These are phyloP conservation scores for Neotoma lepida DNA, from an alignment of 2,113 vertebrate genomes.

Conservation along the genomic window DNA sequence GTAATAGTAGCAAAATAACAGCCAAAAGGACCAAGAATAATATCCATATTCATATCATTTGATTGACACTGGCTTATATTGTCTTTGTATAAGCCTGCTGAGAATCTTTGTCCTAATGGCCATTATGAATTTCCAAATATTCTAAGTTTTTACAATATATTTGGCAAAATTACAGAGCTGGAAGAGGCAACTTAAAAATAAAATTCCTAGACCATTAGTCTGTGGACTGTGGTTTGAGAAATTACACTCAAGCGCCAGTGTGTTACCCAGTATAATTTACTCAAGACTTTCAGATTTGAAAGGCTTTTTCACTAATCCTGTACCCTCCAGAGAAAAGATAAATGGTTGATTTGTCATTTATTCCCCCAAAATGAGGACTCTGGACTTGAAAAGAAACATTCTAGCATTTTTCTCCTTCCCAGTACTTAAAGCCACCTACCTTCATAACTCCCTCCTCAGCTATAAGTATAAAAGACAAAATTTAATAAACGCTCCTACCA, in stretches of 20 bases:
- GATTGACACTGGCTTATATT: not conserved
- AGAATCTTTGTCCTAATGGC: not conserved
- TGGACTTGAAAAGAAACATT: constrained; percentile 7
- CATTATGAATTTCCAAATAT: not conserved
- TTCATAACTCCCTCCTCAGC: not conserved
- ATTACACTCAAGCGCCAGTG: not conserved
- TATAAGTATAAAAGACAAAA: constrained; percentile 33
- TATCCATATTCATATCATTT: not conserved
- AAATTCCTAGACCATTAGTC: constrained; percentile 24
- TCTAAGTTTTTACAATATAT: constrained; percentile 24
- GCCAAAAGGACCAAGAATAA: not conserved
- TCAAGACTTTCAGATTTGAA: constrained; percentile 4
- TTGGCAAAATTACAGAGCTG: not conserved
- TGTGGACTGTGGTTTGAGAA: constrained; percentile 32
- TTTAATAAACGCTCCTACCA: constrained; percentile 34
- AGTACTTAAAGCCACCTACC: not conserved
- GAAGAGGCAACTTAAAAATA: not conserved
- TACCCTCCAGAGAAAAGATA: constrained; percentile 45
- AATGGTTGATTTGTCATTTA: constrained; percentile 23
- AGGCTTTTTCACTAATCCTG: not conserved
- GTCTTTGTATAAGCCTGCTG: not conserved
- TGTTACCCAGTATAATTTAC: not conserved
- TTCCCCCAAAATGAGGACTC: constrained; percentile 6
- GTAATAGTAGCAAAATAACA: not conserved
- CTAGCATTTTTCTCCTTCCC: constrained; percentile 52